Percentiles rank a stretch among this genome's conserved stretches.
Conservation (phyloP, 2,797 vertebrate genomes). For the Bothrops alternatus region DNA sequence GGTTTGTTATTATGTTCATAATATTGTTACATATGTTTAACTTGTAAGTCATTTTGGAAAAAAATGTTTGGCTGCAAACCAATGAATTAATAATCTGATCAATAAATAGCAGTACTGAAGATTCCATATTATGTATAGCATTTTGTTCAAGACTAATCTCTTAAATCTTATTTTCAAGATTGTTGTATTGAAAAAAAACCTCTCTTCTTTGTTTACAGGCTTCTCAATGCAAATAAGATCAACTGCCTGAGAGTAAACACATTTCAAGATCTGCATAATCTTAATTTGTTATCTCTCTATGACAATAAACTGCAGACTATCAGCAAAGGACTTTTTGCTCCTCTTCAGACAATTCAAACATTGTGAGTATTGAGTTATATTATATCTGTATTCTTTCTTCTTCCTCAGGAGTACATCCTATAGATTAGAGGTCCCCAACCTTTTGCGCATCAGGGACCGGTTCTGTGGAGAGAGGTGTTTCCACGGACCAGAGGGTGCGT, state of each 20-base stretch:
- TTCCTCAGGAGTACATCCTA: background rate
- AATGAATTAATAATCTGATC: background rate
- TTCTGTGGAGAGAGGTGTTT: no score
- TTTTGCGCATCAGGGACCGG: no score
- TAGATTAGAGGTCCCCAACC: no score
- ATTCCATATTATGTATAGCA: background rate
- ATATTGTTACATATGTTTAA: background rate
- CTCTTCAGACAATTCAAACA: constrained; percentile 93
- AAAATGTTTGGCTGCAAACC: background rate
- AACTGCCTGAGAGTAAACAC: constrained; percentile 96
- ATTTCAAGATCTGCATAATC: constrained; percentile 96
- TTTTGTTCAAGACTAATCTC: background rate
- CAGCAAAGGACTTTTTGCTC: constrained; percentile 92
- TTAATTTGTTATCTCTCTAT: constrained; percentile 93
- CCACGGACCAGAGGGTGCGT: no score
- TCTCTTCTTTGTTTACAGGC: constrained; percentile 73
- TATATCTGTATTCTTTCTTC: background rate
- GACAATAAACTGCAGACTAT: constrained; percentile 98
- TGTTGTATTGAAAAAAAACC: background rate
- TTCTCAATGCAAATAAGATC: constrained; percentile 98
- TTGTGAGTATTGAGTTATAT: constrained; percentile 80
- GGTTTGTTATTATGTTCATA: no score
- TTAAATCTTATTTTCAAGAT: background rate
- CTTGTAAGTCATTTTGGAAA: background rate
- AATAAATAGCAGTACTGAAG: background rate